A percentile compares a stretch with the other conserved stretches of the same genome.
Conservation (phyloP, 2,888 invertebrate species). For the Thumatha senex region DNA sequence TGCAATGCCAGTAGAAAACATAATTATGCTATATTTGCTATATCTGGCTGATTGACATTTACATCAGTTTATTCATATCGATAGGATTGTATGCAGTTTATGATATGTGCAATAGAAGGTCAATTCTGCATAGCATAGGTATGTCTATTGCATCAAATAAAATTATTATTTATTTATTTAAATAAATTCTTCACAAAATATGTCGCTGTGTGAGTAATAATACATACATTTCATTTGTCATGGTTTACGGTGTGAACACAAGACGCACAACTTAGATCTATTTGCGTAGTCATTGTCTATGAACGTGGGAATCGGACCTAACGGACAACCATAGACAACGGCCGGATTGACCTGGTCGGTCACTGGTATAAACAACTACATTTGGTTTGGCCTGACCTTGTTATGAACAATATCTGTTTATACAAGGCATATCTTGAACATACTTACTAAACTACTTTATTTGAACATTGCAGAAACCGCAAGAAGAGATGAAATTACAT, state of each 20-base stretch:
- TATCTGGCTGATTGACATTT: too few relatives aligned
- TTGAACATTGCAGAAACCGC: too few relatives aligned
- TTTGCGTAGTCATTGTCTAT: slow-evolving; percentile 37
- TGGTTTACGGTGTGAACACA: slow-evolving; percentile 1
- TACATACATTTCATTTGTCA: slow-evolving; percentile 5
- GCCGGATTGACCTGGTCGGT: slow-evolving; percentile 42
- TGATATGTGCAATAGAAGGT: background rate
- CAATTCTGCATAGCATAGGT: too few relatives aligned
- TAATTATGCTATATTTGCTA: too few relatives aligned
- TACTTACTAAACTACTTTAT: background rate
- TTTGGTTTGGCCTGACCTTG: slow-evolving; percentile 1
- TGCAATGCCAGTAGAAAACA: background rate
- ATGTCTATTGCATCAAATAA: background rate
- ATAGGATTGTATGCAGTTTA: too few relatives aligned
- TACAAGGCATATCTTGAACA: background rate
- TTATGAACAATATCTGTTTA: too few relatives aligned
- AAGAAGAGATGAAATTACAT: too few relatives aligned
- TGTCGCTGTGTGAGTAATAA: background rate
- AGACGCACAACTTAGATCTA: slow-evolving; percentile 21
- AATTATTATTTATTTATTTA: too few relatives aligned
- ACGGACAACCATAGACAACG: slow-evolving; percentile 44
- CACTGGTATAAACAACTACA: slow-evolving; percentile 30
- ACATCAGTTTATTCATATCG: too few relatives aligned
- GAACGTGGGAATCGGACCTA: slow-evolving; percentile 47
- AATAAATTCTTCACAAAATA: too few relatives aligned